phyloP scores from a whole-genome alignment of 1,140 invertebrate species.

The Cherax destructor region DNA sequence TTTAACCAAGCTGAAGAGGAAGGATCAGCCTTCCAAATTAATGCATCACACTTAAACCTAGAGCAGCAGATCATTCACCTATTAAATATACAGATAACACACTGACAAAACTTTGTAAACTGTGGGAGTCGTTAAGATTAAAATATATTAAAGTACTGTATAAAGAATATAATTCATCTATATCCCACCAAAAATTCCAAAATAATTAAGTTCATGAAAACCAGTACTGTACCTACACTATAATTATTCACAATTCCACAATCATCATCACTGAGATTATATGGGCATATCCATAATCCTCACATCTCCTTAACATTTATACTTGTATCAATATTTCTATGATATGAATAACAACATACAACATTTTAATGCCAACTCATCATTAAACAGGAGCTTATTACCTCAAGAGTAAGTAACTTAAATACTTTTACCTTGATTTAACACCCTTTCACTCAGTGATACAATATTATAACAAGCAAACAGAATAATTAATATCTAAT shows the following conservation, averaged over 20 bases:
- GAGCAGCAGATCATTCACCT: conserved; percentile 28
- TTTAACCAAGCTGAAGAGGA: conserved; percentile 30
- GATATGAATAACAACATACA: conserved; percentile 64
- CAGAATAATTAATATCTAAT: conserved; percentile 60
- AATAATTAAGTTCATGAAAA: conserved; percentile 6
- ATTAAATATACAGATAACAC: conserved; percentile 33
- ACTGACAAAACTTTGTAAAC: conserved; percentile 16
- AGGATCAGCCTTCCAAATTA: conserved; percentile 20
- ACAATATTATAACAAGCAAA: conserved; percentile 48
- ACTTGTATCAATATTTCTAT: conserved; percentile 63
- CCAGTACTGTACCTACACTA: conserved; percentile 15
- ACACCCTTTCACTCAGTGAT: conserved; percentile 45
- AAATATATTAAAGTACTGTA: conserved; percentile 25
- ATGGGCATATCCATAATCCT: conserved; percentile 44
- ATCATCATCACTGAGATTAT: conserved; percentile 48
- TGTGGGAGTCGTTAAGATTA: conserved; percentile 13
- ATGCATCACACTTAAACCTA: conserved; percentile 41
- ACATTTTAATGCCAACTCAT: conserved; percentile 63
- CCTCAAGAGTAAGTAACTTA: conserved; percentile 39
- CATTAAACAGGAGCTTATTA: conserved; percentile 19
- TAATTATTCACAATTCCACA: conserved; percentile 60
- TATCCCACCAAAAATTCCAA: conserved; percentile 38
- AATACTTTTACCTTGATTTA: conserved; percentile 27
- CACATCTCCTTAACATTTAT: conserved; percentile 52
- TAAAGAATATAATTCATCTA: conserved; percentile 28